phyloP scores from a whole-genome alignment of 2,888 invertebrate species.

The Coronaproctus castanopsis region DNA sequence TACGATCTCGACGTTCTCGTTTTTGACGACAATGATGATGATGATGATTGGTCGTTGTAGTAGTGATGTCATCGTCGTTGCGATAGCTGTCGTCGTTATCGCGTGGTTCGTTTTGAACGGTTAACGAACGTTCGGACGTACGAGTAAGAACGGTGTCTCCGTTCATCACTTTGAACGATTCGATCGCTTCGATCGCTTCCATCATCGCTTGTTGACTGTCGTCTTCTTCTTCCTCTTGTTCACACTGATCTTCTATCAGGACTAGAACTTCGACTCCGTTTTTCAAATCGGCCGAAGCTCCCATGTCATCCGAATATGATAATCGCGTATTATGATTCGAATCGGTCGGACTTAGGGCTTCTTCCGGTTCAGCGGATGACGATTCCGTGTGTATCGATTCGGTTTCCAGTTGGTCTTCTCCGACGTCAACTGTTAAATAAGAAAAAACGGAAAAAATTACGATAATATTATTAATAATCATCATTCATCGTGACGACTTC shows the following conservation, averaged over 20 bases:
- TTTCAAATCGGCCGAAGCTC: not conserved
- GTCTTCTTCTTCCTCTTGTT: slow-evolving; percentile 1
- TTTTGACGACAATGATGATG: too few species aligned
- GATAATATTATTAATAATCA: too few species aligned
- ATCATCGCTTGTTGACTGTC: slow-evolving; percentile 12
- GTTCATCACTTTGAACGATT: slow-evolving; percentile 12
- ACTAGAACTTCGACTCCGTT: not conserved
- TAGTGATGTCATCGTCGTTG: too few species aligned
- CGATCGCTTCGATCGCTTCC: slow-evolving; percentile 13
- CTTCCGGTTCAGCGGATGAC: not conserved
- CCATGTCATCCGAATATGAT: not conserved
- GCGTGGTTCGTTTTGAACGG: not conserved
- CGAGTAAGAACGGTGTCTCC: not conserved
- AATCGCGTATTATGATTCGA: slow-evolving; percentile 12
- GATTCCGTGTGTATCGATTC: not conserved
- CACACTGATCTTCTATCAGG: not conserved
- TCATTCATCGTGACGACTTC: too few species aligned
- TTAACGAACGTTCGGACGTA: not conserved
- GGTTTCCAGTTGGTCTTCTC: not conserved
- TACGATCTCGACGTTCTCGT: too few species aligned
- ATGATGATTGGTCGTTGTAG: too few species aligned
- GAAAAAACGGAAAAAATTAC: not conserved
- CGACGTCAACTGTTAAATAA: not conserved
- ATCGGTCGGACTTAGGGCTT: slow-evolving; percentile 12
- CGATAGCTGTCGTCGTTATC: too few species aligned